Conservation (phyloP, 2,797 vertebrate species). For the Okamejei kenojei region DNA sequence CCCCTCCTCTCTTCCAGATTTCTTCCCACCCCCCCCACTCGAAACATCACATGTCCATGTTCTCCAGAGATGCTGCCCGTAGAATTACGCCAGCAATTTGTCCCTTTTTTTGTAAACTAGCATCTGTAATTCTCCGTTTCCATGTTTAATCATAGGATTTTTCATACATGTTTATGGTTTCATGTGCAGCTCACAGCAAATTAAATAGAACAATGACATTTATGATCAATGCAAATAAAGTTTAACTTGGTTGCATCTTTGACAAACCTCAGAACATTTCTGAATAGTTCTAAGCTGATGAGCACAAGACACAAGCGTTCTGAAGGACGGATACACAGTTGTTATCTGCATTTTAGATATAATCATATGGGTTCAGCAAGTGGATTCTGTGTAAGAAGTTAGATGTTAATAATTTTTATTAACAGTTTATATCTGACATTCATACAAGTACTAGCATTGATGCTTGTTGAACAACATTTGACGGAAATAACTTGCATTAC, state of each 20-base stretch:
- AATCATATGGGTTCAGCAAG: not conserved
- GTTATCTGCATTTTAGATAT: not conserved
- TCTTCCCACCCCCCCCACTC: too few species aligned
- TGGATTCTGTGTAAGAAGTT: not conserved
- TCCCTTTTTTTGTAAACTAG: too few species aligned
- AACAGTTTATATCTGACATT: not conserved
- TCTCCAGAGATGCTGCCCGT: too few species aligned
- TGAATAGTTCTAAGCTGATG: not conserved
- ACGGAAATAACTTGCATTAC: not conserved
- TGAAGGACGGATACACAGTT: too few species aligned
- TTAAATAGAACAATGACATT: not conserved
- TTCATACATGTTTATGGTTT: not conserved
- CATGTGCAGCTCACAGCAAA: not conserved
- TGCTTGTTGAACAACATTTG: not conserved
- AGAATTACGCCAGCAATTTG: too few species aligned
- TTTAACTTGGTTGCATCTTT: not conserved
- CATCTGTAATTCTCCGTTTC: too few species aligned
- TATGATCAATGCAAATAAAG: not conserved
- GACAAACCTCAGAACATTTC: not conserved
- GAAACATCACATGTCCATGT: too few species aligned
- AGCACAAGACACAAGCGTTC: not conserved
- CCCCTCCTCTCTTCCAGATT: too few species aligned
- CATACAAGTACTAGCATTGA: not conserved
- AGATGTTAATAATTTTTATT: not conserved
- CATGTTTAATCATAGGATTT: not conserved